Percentiles rank a stretch among this genome's conserved stretches.
Evolutionary conservation across 1,140 invertebrate genomes (phyloP).

Genomic region (Heliconius hewitsoni): DNA sequence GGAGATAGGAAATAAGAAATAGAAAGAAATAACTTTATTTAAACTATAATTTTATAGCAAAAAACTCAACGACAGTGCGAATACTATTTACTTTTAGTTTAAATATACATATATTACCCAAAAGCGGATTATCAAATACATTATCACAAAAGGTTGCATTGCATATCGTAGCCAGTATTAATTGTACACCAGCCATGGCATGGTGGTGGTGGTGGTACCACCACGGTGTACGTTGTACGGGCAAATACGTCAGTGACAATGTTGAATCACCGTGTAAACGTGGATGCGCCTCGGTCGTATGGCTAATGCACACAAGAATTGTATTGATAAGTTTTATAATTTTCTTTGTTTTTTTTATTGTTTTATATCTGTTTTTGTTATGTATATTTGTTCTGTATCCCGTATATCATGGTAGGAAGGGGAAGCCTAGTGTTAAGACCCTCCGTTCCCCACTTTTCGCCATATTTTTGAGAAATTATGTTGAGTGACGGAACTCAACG

Average conservation of each 20-base stretch:
- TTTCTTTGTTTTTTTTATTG: background rate
- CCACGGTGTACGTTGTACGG: constrained; percentile 40
- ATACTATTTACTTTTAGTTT: no score
- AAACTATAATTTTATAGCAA: no score
- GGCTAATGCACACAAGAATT: constrained; percentile 39
- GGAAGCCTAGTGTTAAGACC: no score
- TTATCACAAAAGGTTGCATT: constrained; percentile 66
- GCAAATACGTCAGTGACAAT: constrained; percentile 37
- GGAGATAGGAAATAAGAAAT: background rate
- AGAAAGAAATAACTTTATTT: background rate
- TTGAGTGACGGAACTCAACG: no score
- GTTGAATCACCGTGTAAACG: constrained; percentile 45
- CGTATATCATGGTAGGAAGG: background rate
- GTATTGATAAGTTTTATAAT: constrained; percentile 11
- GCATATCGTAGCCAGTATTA: constrained; percentile 71
- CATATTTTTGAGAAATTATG: no score
- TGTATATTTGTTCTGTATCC: background rate
- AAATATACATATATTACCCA: constrained; percentile 28
- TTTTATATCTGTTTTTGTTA: background rate
- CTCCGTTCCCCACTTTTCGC: no score
- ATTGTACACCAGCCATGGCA: constrained; percentile 65
- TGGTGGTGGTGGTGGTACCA: constrained; percentile 26
- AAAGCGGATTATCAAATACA: constrained; percentile 53
- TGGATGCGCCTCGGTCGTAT: constrained; percentile 51
- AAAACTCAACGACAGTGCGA: no score